phyloP scores from a whole-genome alignment of 2,797 vertebrate species.

The Brachyalestes nurse region DNA sequence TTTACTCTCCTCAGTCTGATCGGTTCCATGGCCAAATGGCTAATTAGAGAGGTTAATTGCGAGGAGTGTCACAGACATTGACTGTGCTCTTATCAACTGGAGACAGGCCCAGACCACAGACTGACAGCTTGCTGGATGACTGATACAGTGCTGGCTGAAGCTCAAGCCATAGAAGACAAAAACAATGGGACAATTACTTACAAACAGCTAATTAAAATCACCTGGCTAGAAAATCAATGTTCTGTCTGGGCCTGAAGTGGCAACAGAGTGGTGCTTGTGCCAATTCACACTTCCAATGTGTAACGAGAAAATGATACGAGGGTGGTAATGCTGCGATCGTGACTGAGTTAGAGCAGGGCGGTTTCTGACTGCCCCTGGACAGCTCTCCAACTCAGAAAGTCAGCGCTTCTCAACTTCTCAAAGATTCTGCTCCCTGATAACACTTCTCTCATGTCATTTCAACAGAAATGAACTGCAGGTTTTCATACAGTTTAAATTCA shows the following conservation, averaged over 20 bases:
- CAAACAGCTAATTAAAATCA: conserved; percentile 55
- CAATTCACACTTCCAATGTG: neutral
- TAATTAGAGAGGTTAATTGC: conserved; percentile 69
- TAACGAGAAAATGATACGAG: neutral
- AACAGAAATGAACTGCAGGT: neutral
- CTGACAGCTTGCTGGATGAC: conserved; percentile 32
- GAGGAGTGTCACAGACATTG: conserved; percentile 51
- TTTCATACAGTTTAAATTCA: too few relatives aligned
- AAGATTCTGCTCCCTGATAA: neutral
- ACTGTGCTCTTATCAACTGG: conserved; percentile 60
- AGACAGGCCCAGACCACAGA: conserved; percentile 48
- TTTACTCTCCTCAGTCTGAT: conserved; percentile 52
- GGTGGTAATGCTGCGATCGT: neutral
- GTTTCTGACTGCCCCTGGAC: neutral
- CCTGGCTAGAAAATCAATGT: conserved; percentile 49
- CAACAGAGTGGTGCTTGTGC: conserved; percentile 10
- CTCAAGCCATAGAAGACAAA: conserved; percentile 27
- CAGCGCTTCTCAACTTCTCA: neutral
- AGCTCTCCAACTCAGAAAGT: neutral
- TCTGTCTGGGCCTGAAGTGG: conserved; percentile 41
- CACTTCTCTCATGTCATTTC: neutral
- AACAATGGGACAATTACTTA: conserved; percentile 48
- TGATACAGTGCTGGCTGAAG: conserved; percentile 34
- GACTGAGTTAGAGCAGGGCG: too few relatives aligned
- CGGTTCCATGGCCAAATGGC: conserved; percentile 61